A percentile compares a stretch with the other conserved stretches of the same genome.
Conservation (phyloP, 2,888 invertebrate genomes). For the Parthenolecanium corni region DNA sequence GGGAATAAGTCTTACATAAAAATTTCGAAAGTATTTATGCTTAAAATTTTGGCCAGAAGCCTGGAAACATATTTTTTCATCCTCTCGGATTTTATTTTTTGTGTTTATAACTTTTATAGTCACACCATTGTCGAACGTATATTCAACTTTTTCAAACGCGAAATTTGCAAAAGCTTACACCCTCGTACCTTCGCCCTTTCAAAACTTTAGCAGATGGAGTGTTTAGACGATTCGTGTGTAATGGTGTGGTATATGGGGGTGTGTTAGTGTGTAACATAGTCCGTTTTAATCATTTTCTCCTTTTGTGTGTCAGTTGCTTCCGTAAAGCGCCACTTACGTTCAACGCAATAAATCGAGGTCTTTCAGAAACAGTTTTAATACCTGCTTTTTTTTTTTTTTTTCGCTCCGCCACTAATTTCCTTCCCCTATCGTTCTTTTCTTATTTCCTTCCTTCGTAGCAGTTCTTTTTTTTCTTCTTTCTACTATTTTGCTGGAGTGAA, state of each 20-base stretch:
- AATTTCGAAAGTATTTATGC: too few species aligned
- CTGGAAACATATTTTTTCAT: constrained; percentile 12
- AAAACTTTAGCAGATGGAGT: not conserved
- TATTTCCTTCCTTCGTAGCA: too few species aligned
- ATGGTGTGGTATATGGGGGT: not conserved
- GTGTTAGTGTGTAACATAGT: not conserved
- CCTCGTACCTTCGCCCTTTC: not conserved
- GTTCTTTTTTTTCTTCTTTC: too few species aligned
- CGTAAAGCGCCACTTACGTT: constrained; percentile 23
- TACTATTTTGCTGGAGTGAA: too few species aligned
- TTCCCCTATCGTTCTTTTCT: too few species aligned
- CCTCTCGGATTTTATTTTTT: too few species aligned
- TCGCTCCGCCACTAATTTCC: not conserved
- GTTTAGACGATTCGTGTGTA: not conserved
- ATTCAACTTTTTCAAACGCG: not conserved
- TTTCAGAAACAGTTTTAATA: constrained; percentile 26
- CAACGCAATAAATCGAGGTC: constrained; percentile 20
- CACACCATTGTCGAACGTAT: not conserved
- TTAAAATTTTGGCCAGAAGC: constrained; percentile 19
- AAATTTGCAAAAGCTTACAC: not conserved
- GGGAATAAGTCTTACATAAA: too few species aligned
- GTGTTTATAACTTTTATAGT: not conserved
- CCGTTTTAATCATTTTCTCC: constrained; percentile 22
- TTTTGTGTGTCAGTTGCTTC: constrained; percentile 22
- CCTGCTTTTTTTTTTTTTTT: not conserved